phyloP scores from a whole-genome alignment of 2,888 invertebrate species.

The Lepidochrysops patricia region DNA sequence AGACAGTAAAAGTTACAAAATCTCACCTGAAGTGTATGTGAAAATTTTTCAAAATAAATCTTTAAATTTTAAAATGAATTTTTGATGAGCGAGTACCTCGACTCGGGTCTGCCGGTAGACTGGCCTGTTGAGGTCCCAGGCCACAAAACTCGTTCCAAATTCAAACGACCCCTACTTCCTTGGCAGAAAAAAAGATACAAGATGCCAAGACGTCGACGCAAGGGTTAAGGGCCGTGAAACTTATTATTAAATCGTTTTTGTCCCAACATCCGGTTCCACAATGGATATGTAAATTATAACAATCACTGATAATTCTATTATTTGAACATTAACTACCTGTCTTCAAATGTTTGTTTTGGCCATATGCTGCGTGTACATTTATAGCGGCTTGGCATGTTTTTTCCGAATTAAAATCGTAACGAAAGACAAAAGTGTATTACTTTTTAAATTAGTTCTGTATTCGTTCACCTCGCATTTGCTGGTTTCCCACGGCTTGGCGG shows the following conservation, averaged over 20 bases:
- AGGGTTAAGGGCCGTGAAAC: conserved; percentile 68
- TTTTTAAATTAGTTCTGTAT: conserved; percentile 72
- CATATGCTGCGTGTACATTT: conserved; percentile 42
- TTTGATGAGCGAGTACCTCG: conserved; percentile 44
- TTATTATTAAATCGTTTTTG: conserved; percentile 74
- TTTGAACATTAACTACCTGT: conserved; percentile 62
- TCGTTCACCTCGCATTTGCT: conserved; percentile 68
- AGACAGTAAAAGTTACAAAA: background rate
- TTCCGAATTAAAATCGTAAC: conserved; percentile 35
- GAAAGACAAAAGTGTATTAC: conserved; percentile 64
- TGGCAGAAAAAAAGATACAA: conserved; percentile 52
- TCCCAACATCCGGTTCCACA: conserved; percentile 67
- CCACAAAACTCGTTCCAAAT: conserved; percentile 62
- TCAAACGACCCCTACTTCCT: conserved; percentile 64
- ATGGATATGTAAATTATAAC: conserved; percentile 70
- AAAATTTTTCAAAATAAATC: conserved; percentile 11
- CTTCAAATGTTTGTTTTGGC: conserved; percentile 59
- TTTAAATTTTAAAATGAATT: background rate
- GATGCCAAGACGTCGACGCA: conserved; percentile 62
- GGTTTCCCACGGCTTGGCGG: conserved; percentile 65
- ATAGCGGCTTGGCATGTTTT: conserved; percentile 23
- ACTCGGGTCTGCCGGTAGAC: conserved; percentile 50
- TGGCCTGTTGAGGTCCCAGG: conserved; percentile 54
- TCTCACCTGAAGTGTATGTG: background rate
- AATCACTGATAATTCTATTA: conserved; percentile 73